Evolutionary conservation across 2,113 vertebrate species (phyloP), one percentile per base, ranked within the genome.

Genomic region (Ictalurus furcatus): DNA sequence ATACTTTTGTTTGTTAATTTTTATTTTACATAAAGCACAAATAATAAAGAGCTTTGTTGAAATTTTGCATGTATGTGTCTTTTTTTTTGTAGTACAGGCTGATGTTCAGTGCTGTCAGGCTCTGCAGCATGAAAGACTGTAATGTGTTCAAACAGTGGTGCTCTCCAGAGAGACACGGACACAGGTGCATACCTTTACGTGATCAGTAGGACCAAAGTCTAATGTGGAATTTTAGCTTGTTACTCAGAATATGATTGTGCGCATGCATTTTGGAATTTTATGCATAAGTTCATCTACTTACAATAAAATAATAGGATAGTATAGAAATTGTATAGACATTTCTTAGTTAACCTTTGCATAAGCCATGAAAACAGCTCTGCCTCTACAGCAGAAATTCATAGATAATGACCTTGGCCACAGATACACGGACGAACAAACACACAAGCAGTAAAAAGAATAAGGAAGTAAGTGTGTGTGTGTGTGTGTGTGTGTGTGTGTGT

Each of bases 71-170:
- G 48, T 28, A 0, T 13, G 34, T 65, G 9, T 78, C 56, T 48
- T 56, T 30, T 56, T 30, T 30, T 52, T 52, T 52, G 48, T 52
- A 52, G 59, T 7, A 61, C 14, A 67, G 8, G 63, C 23, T 69
- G n/a, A 30, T 85, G 73, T 80, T 65, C 30, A 34, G 7, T 37
- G 28, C 58, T 84, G 30, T 85, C 81, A 88, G 81, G 81, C 78
- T 67, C 48, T 40, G 84, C 40, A 17, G 34, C 48, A 76, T 13
- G 86, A 76, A 48, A 87, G 86, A 86, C 85, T 17, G 17, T 17
- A 40, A 48, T 73, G 13, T 65, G 30, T 87, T 87, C 44, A 34
- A 40, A 61, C 14, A 21, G 30, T 81, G 63, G 23, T 17, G 34
- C 7, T 21, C 17, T 69, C 67, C n/a, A 30, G 67, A 69, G 28